Evolutionary conservation across 2,113 vertebrate genomes (phyloP), one percentile per base, ranked within the genome.

Genomic region (Pachycephala philippinensis): DNA sequence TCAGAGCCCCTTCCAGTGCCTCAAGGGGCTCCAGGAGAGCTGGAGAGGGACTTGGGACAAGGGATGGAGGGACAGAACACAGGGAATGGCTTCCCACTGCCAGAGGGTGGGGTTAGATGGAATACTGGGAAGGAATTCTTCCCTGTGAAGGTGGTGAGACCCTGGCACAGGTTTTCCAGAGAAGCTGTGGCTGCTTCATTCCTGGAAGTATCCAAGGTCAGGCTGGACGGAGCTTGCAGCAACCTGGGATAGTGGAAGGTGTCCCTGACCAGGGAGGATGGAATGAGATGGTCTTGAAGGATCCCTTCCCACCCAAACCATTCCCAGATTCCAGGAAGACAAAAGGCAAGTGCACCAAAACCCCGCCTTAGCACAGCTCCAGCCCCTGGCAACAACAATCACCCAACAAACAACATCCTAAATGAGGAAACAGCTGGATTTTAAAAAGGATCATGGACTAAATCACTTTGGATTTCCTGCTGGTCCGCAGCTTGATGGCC

Each of bases 41-140:
- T 39, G 47, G 39, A 20, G 7, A 78, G 23, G 18, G 12, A 31
- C 5, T 33, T 28, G 1, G 33, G 15, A 61, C 3, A 45, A 70
- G 12, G 15, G 18, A 44, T 33, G 10, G 39, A 45, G 7, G 0
- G 23, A 1, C n/a, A 53, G n/a, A 10, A 45, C 10, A 87, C 1
- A 1, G 6, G 31, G 18, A 87, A 69, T 20, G 28, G 39, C 12
- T 47, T 69, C 1, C 28, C 12, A 53, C 28, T 39, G 15, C 18
- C 54, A 69, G 28, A 69, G 12, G 54, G 6, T 6, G 15, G 15
- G 33, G 18, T 0, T 2, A 20, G 28, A 13, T 52, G 22, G 22
- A 22, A 18, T 19, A 33, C 0, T 39, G 63, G 54, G 33, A 77
- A 57, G 28, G 11, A 78, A 78, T 56, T 45, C 5, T 57, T 56